Base-by-base conservation (phyloP, 2,797 vertebrate genomes). In the Poecilia velifera region DNA sequence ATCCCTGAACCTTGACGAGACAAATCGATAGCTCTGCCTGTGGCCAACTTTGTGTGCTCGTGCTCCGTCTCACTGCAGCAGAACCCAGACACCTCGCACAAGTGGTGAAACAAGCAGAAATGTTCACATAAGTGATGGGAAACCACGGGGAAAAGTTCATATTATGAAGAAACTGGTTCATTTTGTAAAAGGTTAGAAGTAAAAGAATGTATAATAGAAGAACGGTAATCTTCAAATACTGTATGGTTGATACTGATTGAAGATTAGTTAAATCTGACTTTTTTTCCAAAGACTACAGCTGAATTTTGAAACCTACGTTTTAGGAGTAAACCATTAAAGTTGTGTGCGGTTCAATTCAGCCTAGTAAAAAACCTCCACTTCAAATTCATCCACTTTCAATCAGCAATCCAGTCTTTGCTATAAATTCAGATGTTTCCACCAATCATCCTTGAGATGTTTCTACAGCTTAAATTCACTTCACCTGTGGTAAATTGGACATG, bases 1-100 rank as follows among this genome's bases (percentile, higher is more conserved):
- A 94, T 90, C 86, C 86, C 88, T 92, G 90, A 91, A 93, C 91
- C 92, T 89, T 95, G 94, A 94, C 83, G 82, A 94, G 88, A 73
- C 76, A 82, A 62, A 95, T 96, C 94, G 41, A 96, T 96, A 89
- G 80, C 81, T 78, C 81, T 84, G 90, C 93, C 87, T 91, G 92
- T 93, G 91, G 90, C 86, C 91, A 49, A 28, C 82, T 86, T 77
- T 74, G 77, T 81, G 80, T 46, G 78, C 77, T 77, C n/a, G 16
- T 74, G 82, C 79, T 77, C 66, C 72, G 70, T 70, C 77, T 82
- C 49, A 70, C 74, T 87, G 82, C 87, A 88, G 84, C 76, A 89
- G 71, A 76, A 81, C 68, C 64, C 1, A 13, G 16, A 83, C 55
- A 46, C 83, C 43, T 81, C 72, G 28, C 66, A 78, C 76, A 84